Evolutionary conservation across 2,888 invertebrate genomes (phyloP), one percentile per base, ranked within the genome.

Genomic region (Drosophila testacea): DNA sequence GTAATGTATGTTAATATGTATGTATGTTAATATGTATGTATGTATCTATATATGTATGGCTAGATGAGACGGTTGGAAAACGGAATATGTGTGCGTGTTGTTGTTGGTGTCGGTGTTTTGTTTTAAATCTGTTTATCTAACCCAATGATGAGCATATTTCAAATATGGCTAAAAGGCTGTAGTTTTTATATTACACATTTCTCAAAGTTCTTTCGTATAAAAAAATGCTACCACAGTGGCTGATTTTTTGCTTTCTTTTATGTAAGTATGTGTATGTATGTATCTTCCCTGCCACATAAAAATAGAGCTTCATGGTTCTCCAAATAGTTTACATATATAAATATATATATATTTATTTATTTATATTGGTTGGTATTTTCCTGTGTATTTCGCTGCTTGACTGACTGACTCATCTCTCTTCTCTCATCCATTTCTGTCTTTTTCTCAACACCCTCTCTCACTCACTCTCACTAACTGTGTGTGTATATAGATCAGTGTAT

Each of bases 251-350:
- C n/a, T 16, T 16, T 68, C 11, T 57, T 52, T 28, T 65, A 22
- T 22, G 22, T 22, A 22, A 3, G 22, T 54, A 54, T 41, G 34
- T 32, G 16, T 61, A 38, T 66, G 41, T 65, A 48, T 50, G 50
- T 50, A 44, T 70, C 62, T 72, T 73, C 67, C 66, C 71, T 69
- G 77, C 80, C 79, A 80, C 75, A 83, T 83, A 83, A 83, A 83
- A 88, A 83, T 88, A 88, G 81, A 85, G 86, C 88, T 70, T 74
- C 72, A 65, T 64, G 71, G 56, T 88, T 85, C 80, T 83, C 86
- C 83, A 83, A 85, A 88, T 85, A 88, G 88, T 83, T 83, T 73
- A 75, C 88, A 77, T 88, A 83, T 83, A 83, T 69, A 84, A 84
- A 88, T 87, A 86, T 83, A 85, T 65, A 66, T 36, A 67, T 66